phyloP scores from a whole-genome alignment of 92 coral and sea anemone genomes.

The Siderastrea radians region DNA sequence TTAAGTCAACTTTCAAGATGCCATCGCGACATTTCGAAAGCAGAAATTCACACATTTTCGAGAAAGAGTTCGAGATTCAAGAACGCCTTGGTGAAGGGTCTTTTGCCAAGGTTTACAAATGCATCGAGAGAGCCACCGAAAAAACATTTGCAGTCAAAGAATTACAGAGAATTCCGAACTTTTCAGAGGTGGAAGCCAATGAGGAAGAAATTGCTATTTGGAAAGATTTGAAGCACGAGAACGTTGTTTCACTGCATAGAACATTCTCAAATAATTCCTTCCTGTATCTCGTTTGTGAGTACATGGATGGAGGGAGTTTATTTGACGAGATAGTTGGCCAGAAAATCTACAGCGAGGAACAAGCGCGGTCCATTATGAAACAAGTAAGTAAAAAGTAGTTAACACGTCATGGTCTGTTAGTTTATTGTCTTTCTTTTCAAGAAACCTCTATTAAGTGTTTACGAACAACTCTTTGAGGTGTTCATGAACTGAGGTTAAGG shows the following conservation, averaged over 20 bases:
- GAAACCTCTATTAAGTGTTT: neutral
- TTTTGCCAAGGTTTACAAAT: conserved; percentile 81
- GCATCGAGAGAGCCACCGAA: conserved; percentile 64
- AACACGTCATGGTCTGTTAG: neutral
- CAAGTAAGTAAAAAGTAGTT: conserved; percentile 50
- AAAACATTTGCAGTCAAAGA: conserved; percentile 78
- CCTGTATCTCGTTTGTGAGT: conserved; percentile 77
- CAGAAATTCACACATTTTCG: neutral
- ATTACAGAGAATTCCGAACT: conserved; percentile 38
- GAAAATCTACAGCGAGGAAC: conserved; percentile 68
- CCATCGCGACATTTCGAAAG: conserved; percentile 4
- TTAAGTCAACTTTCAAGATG: neutral
- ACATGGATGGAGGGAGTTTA: conserved; percentile 78
- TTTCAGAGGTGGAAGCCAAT: conserved; percentile 49
- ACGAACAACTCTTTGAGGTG: neutral
- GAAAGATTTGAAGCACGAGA: conserved; percentile 83
- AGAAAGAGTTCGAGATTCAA: conserved; percentile 69
- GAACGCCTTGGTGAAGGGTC: conserved; percentile 85
- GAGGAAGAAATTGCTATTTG: conserved; percentile 84
- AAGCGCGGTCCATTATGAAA: conserved; percentile 72
- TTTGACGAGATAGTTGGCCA: conserved; percentile 82
- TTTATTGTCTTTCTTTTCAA: neutral
- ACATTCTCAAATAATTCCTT: conserved; percentile 57
- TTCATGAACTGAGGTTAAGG: neutral
- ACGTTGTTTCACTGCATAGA: conserved; percentile 78